Evolutionary conservation across 2,888 invertebrate genomes (phyloP).

Genomic region (Xanthorhoe spadicearia): DNA sequence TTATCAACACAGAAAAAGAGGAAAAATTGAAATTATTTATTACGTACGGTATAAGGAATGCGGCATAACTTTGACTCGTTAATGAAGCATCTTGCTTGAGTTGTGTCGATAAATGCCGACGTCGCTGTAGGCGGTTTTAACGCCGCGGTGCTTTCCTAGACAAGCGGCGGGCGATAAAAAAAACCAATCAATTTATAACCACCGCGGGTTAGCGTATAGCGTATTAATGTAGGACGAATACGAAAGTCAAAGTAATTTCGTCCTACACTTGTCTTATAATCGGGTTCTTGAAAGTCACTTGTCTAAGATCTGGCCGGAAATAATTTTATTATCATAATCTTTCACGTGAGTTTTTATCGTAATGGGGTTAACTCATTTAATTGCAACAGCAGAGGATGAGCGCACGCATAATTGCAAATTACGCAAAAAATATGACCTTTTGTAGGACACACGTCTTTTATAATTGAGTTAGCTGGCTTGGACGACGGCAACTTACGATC

Average conservation of each 20-base stretch:
- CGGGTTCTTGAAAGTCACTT: constrained; percentile 1
- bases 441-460: constrained; percentile 54
- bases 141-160: constrained; percentile 37
- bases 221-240: no score
- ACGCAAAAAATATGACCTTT: constrained; percentile 71
- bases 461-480: constrained; percentile 54
- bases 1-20: constrained; percentile 10
- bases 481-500: constrained; percentile 44
- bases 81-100: constrained; percentile 33
- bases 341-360: constrained; percentile 57
- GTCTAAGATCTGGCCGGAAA: constrained; percentile 48
- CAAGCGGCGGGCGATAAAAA: constrained; percentile 2
- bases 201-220: background rate
- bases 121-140: constrained; percentile 43
- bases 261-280: background rate
- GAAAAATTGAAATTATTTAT: constrained; percentile 14
- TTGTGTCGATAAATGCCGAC: constrained; percentile 42
- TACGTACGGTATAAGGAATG: constrained; percentile 33
- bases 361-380: constrained; percentile 72
- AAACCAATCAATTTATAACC: background rate
- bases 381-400: constrained; percentile 57
- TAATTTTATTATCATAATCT: constrained; percentile 62
- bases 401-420: constrained; percentile 67
- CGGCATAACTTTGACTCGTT: constrained; percentile 32
- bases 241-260: background rate